Evolutionary conservation across 2,797 vertebrate species (phyloP), one percentile per base, ranked within the genome.

Genomic region (Ceryle rudis): DNA sequence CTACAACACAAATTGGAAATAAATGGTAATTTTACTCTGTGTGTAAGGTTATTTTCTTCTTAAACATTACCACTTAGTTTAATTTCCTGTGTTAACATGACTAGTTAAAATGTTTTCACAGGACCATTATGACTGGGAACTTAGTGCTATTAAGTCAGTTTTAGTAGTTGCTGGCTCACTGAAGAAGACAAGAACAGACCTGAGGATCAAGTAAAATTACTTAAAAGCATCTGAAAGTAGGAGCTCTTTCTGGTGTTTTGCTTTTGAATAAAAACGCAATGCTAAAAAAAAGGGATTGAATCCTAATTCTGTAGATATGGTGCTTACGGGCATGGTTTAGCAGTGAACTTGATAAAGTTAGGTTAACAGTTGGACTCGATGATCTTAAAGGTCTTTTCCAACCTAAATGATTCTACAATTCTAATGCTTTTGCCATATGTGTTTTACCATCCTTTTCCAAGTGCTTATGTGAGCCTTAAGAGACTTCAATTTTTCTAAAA

Each of bases 401-500:
- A 46, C 20, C 44, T 10, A 21, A 46, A 46, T 46, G 44, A 46
- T 46, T 46, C 20, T 46, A 46, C 20, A 5, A 46, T 46, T 46
- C 44, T 78, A 61, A 80, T 89, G 14, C 14, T 71, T 7, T 54
- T 46, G 33, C n/a, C 5, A 31, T 67, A 18, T 33, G 28, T 35
- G 37, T 5, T 79, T 95, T 93, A 77, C 52, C 42, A 2, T 83
- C 44, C 26, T 82, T 95, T 95, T 93, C 87, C 66, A 99, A 98
- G 98, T 98, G 39, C 97, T 99, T 81, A 98, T 99, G 98, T 93
- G 97, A 92, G 98, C 98, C 10, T 96, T 99, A 89, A 98, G 99
- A 95, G 99, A 99, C 94, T 99, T 99, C 96, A 99, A 97, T 97
- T 97, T 99, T 97, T 98, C 98, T 79, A 98, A 99, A 97, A 98